These are phyloP conservation scores for Martes flavigula DNA, from an alignment of 2,797 vertebrate genomes.

Conservation along the genomic window DNA sequence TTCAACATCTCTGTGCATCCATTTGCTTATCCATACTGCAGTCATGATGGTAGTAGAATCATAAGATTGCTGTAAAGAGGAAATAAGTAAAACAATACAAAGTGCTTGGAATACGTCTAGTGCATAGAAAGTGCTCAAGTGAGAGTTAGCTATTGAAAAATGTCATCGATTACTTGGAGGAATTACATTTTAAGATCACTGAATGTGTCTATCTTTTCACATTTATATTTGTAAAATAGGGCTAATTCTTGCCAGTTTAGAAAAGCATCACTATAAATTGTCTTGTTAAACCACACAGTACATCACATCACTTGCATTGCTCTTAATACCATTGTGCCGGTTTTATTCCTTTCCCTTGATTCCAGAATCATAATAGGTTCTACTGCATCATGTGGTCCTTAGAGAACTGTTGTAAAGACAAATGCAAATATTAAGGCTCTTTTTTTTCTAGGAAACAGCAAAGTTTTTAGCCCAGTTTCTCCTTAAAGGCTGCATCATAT, in stretches of 20 bases:
- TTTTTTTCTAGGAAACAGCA: constrained; percentile 1
- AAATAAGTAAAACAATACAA: neutral
- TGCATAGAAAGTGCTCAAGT: neutral
- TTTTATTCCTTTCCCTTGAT: constrained; percentile 45
- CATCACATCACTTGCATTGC: neutral
- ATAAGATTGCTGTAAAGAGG: neutral
- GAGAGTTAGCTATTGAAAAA: neutral
- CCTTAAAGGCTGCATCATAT: constrained; percentile 12
- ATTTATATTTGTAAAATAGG: constrained; percentile 22
- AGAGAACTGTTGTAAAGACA: constrained; percentile 35
- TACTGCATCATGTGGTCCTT: neutral
- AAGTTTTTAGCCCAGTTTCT: constrained; percentile 16
- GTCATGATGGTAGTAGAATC: neutral
- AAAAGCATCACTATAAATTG: neutral
- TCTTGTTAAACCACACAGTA: neutral
- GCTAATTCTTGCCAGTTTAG: neutral
- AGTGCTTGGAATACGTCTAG: neutral
- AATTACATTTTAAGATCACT: neutral
- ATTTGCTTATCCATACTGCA: neutral
- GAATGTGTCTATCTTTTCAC: neutral
- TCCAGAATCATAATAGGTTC: neutral
- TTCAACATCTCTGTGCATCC: neutral
- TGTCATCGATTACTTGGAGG: neutral
- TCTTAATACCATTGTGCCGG: neutral
- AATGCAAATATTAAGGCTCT: constrained; percentile 39